Evolutionary conservation across 2,888 invertebrate species (phyloP), one percentile per base, ranked within the genome.

Genomic region (Lithophane ornitopus): DNA sequence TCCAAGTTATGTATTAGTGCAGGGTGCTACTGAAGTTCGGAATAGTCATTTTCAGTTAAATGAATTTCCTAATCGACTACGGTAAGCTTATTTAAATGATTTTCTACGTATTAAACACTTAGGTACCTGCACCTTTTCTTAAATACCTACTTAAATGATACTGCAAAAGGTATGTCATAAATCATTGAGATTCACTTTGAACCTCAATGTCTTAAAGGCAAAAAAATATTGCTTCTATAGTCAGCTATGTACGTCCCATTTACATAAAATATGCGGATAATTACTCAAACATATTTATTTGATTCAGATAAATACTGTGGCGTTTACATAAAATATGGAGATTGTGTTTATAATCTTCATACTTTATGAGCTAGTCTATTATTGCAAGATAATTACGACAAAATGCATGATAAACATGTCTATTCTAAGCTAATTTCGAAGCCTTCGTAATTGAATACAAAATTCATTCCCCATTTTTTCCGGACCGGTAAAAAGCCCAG

Each of bases 221-320:
- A 56, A 28, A 0, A 44, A 52, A 7, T 67, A 12, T 67, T 52
- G 7, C 16, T 28, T 14, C 22, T 49, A 16, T 14, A 59, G 12
- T 59, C 16, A 52, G 1, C 11, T 49, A 41, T 6, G 52, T 11
- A 73, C 16, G 28, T 26, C 1, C 11, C 16, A 26, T 81, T 72
- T 72, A 34, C n/a, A 68, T 72, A 46, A 2, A 68, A 61, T 61
- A 59, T 62, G 52, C n/a, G 26, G n/a, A 69, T 78, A 71, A 74
- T 74, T 71, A 69, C 56, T 78, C 68, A 69, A 65, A 76, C 22
- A 72, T 76, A 66, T 69, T 79, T 83, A 71, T 78, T 78, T 65
- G 59, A 67, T 61, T 46, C 12, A 44, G 62, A 65, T 71, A 72
- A 69, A 44, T 22, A 66, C 39, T 28, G 16, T 41, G 26, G 56